phyloP scores from a whole-genome alignment of 1,140 invertebrate species.

The Theocolax elegans region DNA sequence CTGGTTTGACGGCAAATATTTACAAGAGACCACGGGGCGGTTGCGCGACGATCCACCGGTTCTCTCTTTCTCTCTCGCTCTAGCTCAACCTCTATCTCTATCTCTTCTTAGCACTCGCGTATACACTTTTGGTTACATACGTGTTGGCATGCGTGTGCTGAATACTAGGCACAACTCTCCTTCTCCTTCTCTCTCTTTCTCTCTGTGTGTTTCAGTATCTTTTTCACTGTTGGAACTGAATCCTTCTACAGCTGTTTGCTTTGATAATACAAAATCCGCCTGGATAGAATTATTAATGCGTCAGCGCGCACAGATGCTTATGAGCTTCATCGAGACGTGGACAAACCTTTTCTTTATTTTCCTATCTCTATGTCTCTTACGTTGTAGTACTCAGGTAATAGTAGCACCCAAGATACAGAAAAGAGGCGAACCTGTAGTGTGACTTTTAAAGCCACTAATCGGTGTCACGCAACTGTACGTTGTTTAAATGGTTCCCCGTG shows the following conservation, averaged over 20 bases:
- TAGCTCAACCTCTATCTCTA: background rate
- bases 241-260: slow-evolving; percentile 18
- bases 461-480: no score
- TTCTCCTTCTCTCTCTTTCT: no score
- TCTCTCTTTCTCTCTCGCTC: background rate
- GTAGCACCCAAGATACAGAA: no score
- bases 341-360: background rate
- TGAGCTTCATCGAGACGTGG: slow-evolving; percentile 15
- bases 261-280: slow-evolving; percentile 32
- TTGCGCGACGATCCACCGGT: background rate
- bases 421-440: no score
- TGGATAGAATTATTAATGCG: slow-evolving; percentile 20
- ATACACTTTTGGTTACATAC: slow-evolving; percentile 6
- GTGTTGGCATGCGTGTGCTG: background rate
- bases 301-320: slow-evolving; percentile 5
- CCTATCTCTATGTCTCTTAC: background rate
- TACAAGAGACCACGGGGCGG: slow-evolving; percentile 22
- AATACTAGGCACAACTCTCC: background rate
- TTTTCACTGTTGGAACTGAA: background rate
- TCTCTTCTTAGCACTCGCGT: background rate
- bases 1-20: slow-evolving; percentile 36
- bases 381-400: no score
- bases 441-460: no score
- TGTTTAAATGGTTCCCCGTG: no score
- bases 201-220: no score